A percentile compares a stretch with the other conserved stretches of the same genome.
phyloP scores from a whole-genome alignment of 2,797 vertebrate species.

The Menidia menidia region DNA sequence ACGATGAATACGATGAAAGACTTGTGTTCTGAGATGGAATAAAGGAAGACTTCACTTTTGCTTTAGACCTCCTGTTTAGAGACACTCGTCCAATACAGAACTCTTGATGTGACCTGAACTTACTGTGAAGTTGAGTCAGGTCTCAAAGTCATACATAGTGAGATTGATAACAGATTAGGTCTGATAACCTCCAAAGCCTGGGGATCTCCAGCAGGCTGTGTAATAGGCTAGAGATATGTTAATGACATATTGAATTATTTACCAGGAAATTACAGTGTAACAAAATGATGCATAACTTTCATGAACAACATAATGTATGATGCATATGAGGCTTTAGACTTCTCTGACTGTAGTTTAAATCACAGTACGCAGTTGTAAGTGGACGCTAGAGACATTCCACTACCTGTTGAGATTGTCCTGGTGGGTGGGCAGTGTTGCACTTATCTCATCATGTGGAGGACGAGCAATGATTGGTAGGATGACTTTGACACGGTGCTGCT shows the following conservation, averaged over 20 bases:
- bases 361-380: background rate
- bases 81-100: too few relatives aligned
- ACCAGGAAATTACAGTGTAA: background rate
- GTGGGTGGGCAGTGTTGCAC: conserved; percentile 15
- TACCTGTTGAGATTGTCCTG: conserved; percentile 15
- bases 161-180: background rate
- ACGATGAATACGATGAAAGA: too few relatives aligned
- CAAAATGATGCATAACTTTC: too few relatives aligned
- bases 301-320: too few relatives aligned
- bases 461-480: conserved; percentile 43
- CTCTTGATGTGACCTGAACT: too few relatives aligned
- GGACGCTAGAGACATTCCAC: background rate
- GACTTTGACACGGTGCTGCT: conserved; percentile 15
- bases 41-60: too few relatives aligned
- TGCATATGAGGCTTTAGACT: background rate
- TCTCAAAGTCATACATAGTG: too few relatives aligned
- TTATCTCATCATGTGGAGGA: background rate
- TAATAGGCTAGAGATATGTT: too few relatives aligned
- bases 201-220: background rate
- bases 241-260: background rate
- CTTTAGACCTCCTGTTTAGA: too few relatives aligned
- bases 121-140: background rate
- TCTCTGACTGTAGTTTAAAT: background rate
- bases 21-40: too few relatives aligned
- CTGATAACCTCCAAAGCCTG: background rate